Base-by-base conservation (phyloP, 2,113 vertebrate species). In the Bufo gargarizans region DNA sequence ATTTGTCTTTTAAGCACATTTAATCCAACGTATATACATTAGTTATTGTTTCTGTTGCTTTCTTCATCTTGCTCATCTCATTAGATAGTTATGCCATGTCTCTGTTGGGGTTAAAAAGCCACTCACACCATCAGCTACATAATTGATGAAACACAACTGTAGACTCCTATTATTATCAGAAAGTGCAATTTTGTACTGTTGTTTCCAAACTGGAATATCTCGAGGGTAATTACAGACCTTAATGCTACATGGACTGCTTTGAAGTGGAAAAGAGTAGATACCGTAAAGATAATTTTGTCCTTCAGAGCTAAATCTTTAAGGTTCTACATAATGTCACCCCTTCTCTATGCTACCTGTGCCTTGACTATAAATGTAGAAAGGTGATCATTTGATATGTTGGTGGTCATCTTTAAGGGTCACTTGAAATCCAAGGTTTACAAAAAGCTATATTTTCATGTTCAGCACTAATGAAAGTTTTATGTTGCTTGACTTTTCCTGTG, bases 91-190 rank as follows among this genome's bases (percentile, higher is more conserved):
- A 90, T 79, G 89, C 90, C 90, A 90, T 85, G 91, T 94, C 91
- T 89, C 93, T 77, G 89, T 92, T 85, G 84, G 87, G 91, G 91
- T 92, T 94, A 91, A 93, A 93, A 94, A 95, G 90, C 91, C 91
- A 83, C 91, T 92, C 94, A 94, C 91, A 86, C 93, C 93, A 94
- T 93, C 93, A 93, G 92, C 93, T 94, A 92, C 92, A 93, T 94
- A 95, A 95, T 89, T 95, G 94, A 95, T 95, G 94, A 94, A 95
- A 94, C 93, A 92, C 93, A 93, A 95, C 93, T 94, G 91, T 78
- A 91, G 92, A 90, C 92, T 94, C 90, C 93, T 92, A 93, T 93
- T 94, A 89, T 78, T 89, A 94, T 93, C 89, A 88, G 92, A 92
- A 94, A 94, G 93, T 72, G 91, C 92, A 93, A 94, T 95, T 93